Evolutionary conservation across 2,113 vertebrate species (phyloP).

Genomic region (Nematolebias whitei): DNA sequence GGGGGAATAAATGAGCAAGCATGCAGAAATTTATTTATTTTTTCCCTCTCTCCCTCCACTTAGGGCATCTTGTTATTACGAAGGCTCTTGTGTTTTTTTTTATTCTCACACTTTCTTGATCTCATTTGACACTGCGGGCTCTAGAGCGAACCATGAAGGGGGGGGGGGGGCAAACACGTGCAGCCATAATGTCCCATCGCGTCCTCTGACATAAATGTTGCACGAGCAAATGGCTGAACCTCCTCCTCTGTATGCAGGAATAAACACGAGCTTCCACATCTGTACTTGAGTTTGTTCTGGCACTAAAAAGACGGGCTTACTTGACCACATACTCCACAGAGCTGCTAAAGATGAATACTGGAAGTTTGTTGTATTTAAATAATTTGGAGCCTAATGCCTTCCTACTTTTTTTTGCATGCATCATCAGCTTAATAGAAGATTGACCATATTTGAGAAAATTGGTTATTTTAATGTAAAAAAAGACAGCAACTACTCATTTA

Average conservation of each 20-base stretch:
- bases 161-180: slow-evolving; percentile 65
- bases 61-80: slow-evolving; percentile 55
- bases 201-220: slow-evolving; percentile 66
- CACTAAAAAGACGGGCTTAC: slow-evolving; percentile 49
- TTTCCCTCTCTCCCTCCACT: background rate
- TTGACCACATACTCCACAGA: slow-evolving; percentile 43
- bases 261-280: slow-evolving; percentile 53
- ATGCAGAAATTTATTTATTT: slow-evolving; percentile 30
- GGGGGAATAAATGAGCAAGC: slow-evolving; percentile 57
- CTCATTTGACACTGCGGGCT: slow-evolving; percentile 61
- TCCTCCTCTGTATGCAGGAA: slow-evolving; percentile 50
- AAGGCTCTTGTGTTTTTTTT: slow-evolving; percentile 50
- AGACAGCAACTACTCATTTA: too few relatives aligned
- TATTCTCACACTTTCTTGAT: slow-evolving; percentile 63
- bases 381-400: slow-evolving; percentile 10
- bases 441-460: too few relatives aligned
- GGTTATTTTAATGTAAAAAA: too few relatives aligned
- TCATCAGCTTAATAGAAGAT: background rate
- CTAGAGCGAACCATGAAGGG: slow-evolving; percentile 39
- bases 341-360: slow-evolving; percentile 16
- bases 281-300: slow-evolving; percentile 29
- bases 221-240: slow-evolving; percentile 63
- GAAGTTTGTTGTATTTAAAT: slow-evolving; percentile 34
- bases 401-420: background rate
- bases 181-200: slow-evolving; percentile 60